Evolutionary conservation across 2,888 invertebrate species (phyloP).

Genomic region (Agrochola macilenta): DNA sequence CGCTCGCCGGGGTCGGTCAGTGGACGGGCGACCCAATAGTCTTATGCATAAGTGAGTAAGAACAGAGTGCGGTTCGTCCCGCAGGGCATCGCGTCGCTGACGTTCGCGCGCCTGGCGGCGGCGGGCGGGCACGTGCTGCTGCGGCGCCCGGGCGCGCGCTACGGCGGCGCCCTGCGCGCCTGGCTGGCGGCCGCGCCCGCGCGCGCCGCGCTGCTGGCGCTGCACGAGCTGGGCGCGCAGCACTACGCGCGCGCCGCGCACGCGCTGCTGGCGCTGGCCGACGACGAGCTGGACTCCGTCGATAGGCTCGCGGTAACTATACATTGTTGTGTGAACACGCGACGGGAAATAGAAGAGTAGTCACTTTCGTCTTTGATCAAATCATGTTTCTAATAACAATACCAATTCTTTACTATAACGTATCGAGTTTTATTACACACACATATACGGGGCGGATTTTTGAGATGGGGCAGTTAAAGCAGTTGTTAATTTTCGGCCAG

Average conservation of each 20-base stretch:
- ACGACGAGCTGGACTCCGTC: slow-evolving; percentile 92
- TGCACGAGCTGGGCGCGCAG: slow-evolving; percentile 65
- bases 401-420: too few species aligned
- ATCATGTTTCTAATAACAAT: too few species aligned
- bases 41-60: too few species aligned
- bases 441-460: too few species aligned
- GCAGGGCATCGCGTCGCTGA: slow-evolving; percentile 79
- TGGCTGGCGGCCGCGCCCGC: slow-evolving; percentile 58
- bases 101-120: slow-evolving; percentile 76
- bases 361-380: too few species aligned
- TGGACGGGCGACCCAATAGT: too few species aligned
- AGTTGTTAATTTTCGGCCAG: too few species aligned
- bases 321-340: not conserved
- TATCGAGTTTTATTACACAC: too few species aligned
- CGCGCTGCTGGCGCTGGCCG: slow-evolving; percentile 86
- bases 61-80: too few species aligned
- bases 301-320: slow-evolving; percentile 91
- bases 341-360: too few species aligned
- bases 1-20: too few species aligned
- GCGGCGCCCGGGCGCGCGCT: slow-evolving; percentile 52
- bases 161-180: slow-evolving; percentile 49
- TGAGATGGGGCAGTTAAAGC: too few species aligned
- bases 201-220: slow-evolving; percentile 64
- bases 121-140: slow-evolving; percentile 52
- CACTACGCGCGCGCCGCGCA: slow-evolving; percentile 58